Base-by-base conservation (phyloP, 2,113 vertebrate genomes). In the Megaleporinus macrocephalus region DNA sequence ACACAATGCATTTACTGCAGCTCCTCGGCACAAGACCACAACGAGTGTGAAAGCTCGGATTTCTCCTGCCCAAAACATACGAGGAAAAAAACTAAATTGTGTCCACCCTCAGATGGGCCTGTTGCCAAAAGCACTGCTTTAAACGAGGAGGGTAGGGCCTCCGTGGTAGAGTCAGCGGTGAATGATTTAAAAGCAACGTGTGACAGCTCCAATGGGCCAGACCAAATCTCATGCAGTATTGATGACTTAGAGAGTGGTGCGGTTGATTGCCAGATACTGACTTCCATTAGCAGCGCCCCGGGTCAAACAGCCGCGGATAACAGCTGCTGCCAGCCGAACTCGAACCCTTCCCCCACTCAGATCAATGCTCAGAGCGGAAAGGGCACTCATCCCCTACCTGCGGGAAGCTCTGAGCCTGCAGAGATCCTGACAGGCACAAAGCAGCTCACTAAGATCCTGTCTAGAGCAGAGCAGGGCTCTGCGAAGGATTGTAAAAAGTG, bases 41-140 rank as follows among this genome's bases (percentile, higher is more conserved):
- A 24, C 15, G 27, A 6, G 5, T 15, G 9, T 14, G 59, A 36
- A 30, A 90, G 86, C 14, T 1, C 79, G 44, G 59, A 30, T 84
- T 78, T 41, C 20, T 0, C 83, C 0, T 59, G 30, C 62, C 90
- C 83, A 73, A 91, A 89, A 27, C 84, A 86, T 5, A 90, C 89
- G 71, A 88, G 83, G 71, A 96, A 94, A 83, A 81, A 62, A 44
- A 90, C 86, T 62, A 94, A 88, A 76, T 91, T 89, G 85, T 89
- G 26, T 29, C 81, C 18, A 0, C 4, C 74, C 1, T 83, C 72
- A 55, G 65, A 80, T 47, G 51, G 36, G 3, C 24, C 22, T 10
- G 12, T n/a, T 36, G 47, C n/a, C 65, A 66, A 55, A 3, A 62
- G 49, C 29, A 47, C 18, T 24, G 59, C 41, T 61, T 55, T 57